A percentile compares a stretch with the other conserved stretches of the same genome.
These are phyloP conservation scores for Drosophila anceps DNA, from an alignment of 2,888 invertebrate genomes.

Conservation along the genomic window DNA sequence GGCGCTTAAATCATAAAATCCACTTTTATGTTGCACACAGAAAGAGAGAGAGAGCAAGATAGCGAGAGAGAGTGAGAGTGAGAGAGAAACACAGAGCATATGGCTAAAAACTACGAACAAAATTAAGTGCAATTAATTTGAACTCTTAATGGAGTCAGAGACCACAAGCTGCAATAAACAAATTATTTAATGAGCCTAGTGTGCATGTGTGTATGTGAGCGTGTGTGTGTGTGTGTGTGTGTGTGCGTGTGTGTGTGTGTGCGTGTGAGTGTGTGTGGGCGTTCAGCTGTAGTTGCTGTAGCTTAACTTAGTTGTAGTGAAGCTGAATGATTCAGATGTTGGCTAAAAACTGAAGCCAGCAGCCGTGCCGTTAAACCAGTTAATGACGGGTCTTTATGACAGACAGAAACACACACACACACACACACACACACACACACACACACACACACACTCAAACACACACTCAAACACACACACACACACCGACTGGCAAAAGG, in stretches of 20 bases:
- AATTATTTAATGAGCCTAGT: conserved; percentile 68
- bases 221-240: not conserved
- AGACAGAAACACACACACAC: conserved; percentile 6
- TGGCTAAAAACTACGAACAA: conserved; percentile 41
- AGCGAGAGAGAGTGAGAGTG: not conserved
- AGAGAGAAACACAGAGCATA: conserved; percentile 17
- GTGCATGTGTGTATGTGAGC: not conserved
- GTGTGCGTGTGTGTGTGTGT: not conserved
- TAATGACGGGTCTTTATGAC: conserved; percentile 52
- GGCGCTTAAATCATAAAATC: conserved; percentile 68
- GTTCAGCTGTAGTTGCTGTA: conserved; percentile 5
- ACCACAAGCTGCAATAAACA: conserved; percentile 68
- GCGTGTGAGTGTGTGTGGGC: not conserved
- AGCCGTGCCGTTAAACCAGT: conserved; percentile 54
- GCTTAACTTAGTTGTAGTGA: conserved; percentile 18
- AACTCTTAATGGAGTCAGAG: conserved; percentile 72
- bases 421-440: not conserved
- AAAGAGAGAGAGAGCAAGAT: not conserved
- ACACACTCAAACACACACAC: conserved; percentile 2
- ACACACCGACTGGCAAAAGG: not conserved
- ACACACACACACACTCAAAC: not conserved
- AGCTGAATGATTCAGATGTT: conserved; percentile 57
- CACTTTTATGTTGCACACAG: conserved; percentile 54
- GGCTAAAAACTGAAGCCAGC: conserved; percentile 53
- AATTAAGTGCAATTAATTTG: conserved; percentile 74